These are phyloP conservation scores for Tetanocera ferruginea DNA, from an alignment of 2,888 invertebrate species.

Conservation along the genomic window DNA sequence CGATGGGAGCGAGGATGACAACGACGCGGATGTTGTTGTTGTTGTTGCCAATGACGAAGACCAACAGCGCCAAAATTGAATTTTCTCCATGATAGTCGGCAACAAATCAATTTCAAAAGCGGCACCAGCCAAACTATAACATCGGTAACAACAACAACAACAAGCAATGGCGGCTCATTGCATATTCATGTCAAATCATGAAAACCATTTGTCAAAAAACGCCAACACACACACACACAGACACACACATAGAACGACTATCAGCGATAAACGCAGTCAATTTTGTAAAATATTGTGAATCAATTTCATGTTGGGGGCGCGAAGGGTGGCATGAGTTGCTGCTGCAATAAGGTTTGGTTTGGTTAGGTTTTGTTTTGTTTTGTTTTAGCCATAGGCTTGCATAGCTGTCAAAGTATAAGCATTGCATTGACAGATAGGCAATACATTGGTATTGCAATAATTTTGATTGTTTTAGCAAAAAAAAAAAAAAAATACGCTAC, in stretches of 20 bases:
- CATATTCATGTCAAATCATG: slow-evolving; percentile 44
- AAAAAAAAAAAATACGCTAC: no score
- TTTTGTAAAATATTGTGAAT: slow-evolving; percentile 24
- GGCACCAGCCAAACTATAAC: neutral
- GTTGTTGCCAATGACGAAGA: neutral
- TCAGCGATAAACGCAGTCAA: slow-evolving; percentile 1
- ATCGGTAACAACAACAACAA: slow-evolving; percentile 17
- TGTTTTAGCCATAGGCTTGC: neutral
- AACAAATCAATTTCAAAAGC: slow-evolving; percentile 31
- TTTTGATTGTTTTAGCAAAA: neutral
- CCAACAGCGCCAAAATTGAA: slow-evolving; percentile 30
- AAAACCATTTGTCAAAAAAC: slow-evolving; percentile 43
- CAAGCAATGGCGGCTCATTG: slow-evolving; percentile 38
- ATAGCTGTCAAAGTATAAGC: slow-evolving; percentile 13
- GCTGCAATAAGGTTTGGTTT: neutral
- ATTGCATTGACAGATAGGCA: neutral
- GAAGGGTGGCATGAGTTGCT: neutral
- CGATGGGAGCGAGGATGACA: neutral
- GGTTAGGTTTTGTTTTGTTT: neutral
- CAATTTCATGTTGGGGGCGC: neutral
- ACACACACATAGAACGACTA: neutral
- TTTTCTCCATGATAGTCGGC: slow-evolving; percentile 10
- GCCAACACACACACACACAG: slow-evolving; percentile 13
- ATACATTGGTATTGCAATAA: neutral
- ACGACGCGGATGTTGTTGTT: slow-evolving; percentile 1